phyloP scores from a whole-genome alignment of 2,888 invertebrate genomes.

The Furcula furcula region DNA sequence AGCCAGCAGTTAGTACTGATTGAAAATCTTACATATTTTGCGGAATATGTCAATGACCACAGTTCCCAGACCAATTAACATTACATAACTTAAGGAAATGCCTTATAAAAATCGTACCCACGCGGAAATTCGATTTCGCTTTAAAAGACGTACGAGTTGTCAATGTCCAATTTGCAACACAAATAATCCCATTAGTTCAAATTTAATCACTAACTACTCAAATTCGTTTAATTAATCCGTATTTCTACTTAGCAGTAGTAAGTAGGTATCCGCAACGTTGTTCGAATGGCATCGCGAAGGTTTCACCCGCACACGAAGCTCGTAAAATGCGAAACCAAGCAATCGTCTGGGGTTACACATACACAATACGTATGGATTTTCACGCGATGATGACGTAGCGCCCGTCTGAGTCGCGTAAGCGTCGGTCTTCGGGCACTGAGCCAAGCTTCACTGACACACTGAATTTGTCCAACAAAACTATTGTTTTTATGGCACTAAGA shows the following conservation, averaged over 20 bases:
- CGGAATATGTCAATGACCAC: no score
- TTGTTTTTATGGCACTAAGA: constrained; percentile 1
- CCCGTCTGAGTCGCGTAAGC: constrained; percentile 18
- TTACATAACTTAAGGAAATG: no score
- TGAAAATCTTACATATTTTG: no score
- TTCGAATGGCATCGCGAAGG: not conserved
- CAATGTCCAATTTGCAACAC: no score
- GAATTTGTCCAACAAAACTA: constrained; percentile 18
- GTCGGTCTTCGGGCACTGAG: constrained; percentile 19
- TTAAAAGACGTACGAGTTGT: no score
- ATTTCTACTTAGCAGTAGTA: not conserved
- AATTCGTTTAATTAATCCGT: no score
- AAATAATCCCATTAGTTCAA: no score
- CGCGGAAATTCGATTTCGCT: no score
- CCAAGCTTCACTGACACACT: constrained; percentile 29
- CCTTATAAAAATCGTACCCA: no score
- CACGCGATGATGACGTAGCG: constrained; percentile 28
- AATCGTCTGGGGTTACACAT: constrained; percentile 20
- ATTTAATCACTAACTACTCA: not conserved
- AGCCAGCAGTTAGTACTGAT: no score
- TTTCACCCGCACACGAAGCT: not conserved
- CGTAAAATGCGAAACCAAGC: constrained; percentile 7
- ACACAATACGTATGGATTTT: constrained; percentile 33
- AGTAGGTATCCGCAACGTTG: not conserved
- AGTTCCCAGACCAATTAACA: no score